Percentiles rank a stretch among this genome's conserved stretches.
These are phyloP conservation scores for Stenotaenia linearis DNA, from an alignment of 2,888 invertebrate genomes.

Conservation along the genomic window DNA sequence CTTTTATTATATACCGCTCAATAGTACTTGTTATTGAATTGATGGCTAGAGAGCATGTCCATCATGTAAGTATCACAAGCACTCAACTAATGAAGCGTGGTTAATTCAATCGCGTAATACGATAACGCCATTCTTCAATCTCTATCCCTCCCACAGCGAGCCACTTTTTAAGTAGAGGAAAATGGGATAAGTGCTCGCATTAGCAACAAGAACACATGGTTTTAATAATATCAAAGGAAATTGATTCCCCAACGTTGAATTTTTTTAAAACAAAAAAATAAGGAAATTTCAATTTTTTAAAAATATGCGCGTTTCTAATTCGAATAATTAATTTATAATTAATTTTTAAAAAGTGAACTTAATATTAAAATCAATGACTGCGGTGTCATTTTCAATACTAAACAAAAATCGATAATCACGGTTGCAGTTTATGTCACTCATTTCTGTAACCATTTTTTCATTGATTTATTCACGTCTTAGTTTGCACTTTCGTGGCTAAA, in stretches of 20 bases:
- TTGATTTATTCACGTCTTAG: not conserved
- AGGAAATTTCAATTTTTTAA: too few relatives aligned
- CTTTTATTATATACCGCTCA: too few relatives aligned
- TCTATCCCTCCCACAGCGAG: not conserved
- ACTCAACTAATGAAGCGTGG: slow-evolving; percentile 8
- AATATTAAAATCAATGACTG: too few relatives aligned
- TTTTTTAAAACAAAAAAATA: too few relatives aligned
- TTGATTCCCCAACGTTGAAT: not conserved
- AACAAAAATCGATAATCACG: not conserved
- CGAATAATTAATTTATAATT: too few relatives aligned
- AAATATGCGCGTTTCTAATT: too few relatives aligned
- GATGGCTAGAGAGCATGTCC: not conserved
- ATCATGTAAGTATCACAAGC: not conserved
- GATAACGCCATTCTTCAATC: not conserved
- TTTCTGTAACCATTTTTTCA: not conserved
- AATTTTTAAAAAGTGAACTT: too few relatives aligned
- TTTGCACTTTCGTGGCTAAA: too few relatives aligned
- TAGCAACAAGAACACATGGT: not conserved
- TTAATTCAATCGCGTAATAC: slow-evolving; percentile 7
- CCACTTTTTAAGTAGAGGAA: not conserved
- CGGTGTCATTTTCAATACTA: not conserved
- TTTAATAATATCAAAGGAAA: not conserved
- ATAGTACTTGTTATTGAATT: not conserved
- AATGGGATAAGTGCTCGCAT: not conserved
- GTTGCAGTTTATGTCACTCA: not conserved